phyloP scores from a whole-genome alignment of 2,113 vertebrate species.

The Xenus cinereus region DNA sequence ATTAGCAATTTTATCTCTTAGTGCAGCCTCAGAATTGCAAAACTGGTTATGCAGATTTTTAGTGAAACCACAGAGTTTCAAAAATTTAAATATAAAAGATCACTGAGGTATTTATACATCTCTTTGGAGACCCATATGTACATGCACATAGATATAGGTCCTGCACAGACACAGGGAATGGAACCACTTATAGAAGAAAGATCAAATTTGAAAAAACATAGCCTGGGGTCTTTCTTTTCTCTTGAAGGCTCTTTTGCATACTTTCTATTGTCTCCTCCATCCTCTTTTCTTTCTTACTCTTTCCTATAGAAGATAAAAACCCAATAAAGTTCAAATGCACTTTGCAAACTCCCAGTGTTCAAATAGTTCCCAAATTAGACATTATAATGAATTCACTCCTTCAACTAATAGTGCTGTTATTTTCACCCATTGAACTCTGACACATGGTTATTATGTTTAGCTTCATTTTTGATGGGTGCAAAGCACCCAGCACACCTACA shows the following conservation, averaged over 20 bases:
- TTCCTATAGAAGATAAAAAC: not conserved
- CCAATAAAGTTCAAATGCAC: not conserved
- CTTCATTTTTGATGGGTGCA: not conserved
- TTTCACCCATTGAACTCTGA: conserved; percentile 25
- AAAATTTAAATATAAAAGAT: not conserved
- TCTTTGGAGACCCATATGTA: not conserved
- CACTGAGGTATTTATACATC: not conserved
- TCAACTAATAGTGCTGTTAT: not conserved
- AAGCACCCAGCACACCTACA: not conserved
- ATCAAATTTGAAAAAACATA: not conserved
- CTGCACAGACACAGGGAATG: not conserved
- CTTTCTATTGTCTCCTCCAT: not conserved
- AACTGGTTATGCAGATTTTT: not conserved
- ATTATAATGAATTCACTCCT: not conserved
- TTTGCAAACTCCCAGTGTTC: not conserved
- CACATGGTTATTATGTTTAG: not conserved
- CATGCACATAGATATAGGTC: accelerated
- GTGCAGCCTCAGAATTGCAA: not conserved
- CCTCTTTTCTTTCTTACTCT: not conserved
- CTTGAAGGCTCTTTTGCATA: not conserved
- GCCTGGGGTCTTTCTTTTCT: not conserved
- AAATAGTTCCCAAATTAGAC: not conserved
- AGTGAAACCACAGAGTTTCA: not conserved
- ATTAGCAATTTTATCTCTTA: not conserved
- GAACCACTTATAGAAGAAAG: not conserved